A percentile compares a stretch with the other conserved stretches of the same genome.
Evolutionary conservation across 2,113 vertebrate species (phyloP).

Genomic region (Phyllopteryx taeniolatus): DNA sequence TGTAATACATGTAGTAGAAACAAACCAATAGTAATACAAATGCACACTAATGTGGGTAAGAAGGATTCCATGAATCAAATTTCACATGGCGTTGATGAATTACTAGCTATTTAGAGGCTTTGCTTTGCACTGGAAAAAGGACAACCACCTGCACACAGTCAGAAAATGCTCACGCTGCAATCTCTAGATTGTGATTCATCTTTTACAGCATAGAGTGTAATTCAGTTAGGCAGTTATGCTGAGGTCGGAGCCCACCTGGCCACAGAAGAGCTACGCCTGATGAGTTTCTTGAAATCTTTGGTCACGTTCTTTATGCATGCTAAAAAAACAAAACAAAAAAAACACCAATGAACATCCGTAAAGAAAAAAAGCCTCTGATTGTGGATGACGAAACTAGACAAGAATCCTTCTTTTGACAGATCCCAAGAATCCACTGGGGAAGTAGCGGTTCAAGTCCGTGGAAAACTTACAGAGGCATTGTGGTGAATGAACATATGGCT

Average conservation of each 20-base stretch:
- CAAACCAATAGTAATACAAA: conserved; percentile 8
- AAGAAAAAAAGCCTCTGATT: conserved; percentile 8
- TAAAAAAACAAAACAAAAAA: neutral
- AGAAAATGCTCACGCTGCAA: conserved; percentile 56
- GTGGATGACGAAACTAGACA: conserved; percentile 7
- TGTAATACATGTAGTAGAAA: neutral
- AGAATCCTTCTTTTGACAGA: conserved; percentile 11
- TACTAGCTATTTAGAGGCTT: conserved; percentile 40
- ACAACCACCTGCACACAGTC: conserved; percentile 37
- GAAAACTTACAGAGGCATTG: conserved; percentile 44
- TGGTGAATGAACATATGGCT: conserved; percentile 54
- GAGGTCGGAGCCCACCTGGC: conserved; percentile 51
- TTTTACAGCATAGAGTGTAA: conserved; percentile 24
- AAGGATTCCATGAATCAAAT: neutral
- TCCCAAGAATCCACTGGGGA: conserved; percentile 14
- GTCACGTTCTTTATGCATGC: neutral
- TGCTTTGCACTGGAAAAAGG: conserved; percentile 54
- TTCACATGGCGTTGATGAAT: conserved; percentile 39
- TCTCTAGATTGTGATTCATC: conserved; percentile 51
- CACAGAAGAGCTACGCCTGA: conserved; percentile 25
- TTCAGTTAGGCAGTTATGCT: conserved; percentile 44
- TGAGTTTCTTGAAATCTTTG: conserved; percentile 7
- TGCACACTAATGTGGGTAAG: conserved; percentile 13
- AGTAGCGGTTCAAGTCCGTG: conserved; percentile 3
- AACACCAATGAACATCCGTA: neutral